Conservation (phyloP, 2,888 invertebrate species). For the Thera britannica region DNA sequence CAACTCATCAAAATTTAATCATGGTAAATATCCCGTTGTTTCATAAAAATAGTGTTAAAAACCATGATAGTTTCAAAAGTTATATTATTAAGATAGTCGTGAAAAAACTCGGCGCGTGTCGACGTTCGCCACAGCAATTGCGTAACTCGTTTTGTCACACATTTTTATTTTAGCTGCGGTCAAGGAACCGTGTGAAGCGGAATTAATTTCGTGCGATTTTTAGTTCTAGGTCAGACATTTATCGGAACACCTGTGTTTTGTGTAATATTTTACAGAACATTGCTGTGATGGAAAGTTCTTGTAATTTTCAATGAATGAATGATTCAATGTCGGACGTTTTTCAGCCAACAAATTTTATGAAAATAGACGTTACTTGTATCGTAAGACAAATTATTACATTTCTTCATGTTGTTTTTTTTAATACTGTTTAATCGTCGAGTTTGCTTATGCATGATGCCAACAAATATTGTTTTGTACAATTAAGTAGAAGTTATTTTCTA, state of each 20-base stretch:
- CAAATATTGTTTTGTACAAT: too few relatives aligned
- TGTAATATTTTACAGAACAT: slow-evolving; percentile 14
- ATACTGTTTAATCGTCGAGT: too few relatives aligned
- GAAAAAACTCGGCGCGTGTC: slow-evolving; percentile 19
- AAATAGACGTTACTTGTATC: too few relatives aligned
- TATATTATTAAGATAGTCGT: too few relatives aligned
- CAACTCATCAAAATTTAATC: too few relatives aligned
- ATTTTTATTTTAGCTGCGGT: slow-evolving; percentile 59
- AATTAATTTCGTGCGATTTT: slow-evolving; percentile 44
- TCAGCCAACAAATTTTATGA: not conserved
- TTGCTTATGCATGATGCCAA: too few relatives aligned
- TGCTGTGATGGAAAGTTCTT: not conserved
- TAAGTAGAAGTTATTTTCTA: too few relatives aligned
- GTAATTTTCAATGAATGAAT: slow-evolving; percentile 15
- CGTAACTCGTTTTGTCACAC: slow-evolving; percentile 41
- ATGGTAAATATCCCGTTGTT: too few relatives aligned
- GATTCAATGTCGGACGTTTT: slow-evolving; percentile 9
- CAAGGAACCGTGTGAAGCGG: slow-evolving; percentile 57
- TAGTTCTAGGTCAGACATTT: slow-evolving; percentile 58
- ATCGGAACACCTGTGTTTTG: slow-evolving; percentile 32
- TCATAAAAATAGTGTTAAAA: too few relatives aligned
- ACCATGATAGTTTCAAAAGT: too few relatives aligned
- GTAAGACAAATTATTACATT: too few relatives aligned
- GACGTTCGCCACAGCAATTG: slow-evolving; percentile 30
- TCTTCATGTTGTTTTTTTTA: too few relatives aligned